phyloP scores from a whole-genome alignment of 1,140 invertebrate species.

The Magallana angulata region DNA sequence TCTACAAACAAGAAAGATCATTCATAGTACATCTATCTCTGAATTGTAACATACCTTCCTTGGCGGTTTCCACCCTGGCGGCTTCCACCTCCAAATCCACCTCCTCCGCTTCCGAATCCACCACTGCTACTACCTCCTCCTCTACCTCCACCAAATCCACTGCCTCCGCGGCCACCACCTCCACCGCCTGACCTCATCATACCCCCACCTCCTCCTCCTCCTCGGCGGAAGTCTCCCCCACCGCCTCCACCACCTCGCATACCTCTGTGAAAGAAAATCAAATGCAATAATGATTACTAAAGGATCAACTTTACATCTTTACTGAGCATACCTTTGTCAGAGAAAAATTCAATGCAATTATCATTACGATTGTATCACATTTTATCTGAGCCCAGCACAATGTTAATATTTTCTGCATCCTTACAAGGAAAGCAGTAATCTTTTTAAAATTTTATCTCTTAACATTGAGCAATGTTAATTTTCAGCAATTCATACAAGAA shows the following conservation, averaged over 20 bases:
- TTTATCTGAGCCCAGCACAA: no score
- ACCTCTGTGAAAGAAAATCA: slow-evolving; percentile 55
- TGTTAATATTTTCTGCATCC: no score
- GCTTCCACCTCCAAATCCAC: slow-evolving; percentile 56
- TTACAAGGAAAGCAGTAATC: no score
- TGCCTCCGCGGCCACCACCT: slow-evolving; percentile 65
- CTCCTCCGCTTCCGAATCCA: slow-evolving; percentile 55
- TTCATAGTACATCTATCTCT: no score
- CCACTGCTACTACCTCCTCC: slow-evolving; percentile 64
- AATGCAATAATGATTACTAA: not conserved
- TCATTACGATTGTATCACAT: no score
- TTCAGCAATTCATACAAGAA: no score
- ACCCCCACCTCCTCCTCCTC: slow-evolving; percentile 67
- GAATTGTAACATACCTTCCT: not conserved
- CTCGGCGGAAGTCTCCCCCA: slow-evolving; percentile 62
- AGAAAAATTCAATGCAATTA: no score
- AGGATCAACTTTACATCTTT: no score
- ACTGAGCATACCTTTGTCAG: no score
- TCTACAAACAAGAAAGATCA: no score
- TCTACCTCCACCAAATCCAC: slow-evolving; percentile 61
- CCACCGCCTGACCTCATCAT: slow-evolving; percentile 65
- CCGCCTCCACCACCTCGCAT: slow-evolving; percentile 77
- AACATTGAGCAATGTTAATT: no score
- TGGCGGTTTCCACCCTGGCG: slow-evolving; percentile 23
- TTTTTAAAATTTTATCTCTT: no score